phyloP scores from a whole-genome alignment of 2,888 invertebrate species.

The Euproctis similis region DNA sequence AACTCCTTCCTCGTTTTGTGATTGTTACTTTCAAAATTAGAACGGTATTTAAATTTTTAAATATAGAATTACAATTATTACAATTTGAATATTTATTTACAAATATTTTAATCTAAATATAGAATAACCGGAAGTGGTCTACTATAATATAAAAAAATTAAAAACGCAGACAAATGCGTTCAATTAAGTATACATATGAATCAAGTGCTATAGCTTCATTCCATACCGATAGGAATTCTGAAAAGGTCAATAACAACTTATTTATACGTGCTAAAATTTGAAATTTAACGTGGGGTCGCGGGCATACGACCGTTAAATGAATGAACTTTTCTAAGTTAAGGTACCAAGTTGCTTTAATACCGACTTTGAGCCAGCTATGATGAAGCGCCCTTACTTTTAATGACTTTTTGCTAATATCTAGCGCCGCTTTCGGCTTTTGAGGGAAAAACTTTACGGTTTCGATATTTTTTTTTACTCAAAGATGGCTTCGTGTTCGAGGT shows the following conservation, averaged over 20 bases:
- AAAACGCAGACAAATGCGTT: too few relatives aligned
- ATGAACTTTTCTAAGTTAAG: slow-evolving; percentile 73
- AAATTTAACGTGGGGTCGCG: slow-evolving; percentile 51
- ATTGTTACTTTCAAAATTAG: slow-evolving; percentile 16
- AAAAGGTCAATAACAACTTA: slow-evolving; percentile 11
- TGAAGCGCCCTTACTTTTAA: slow-evolving; percentile 73
- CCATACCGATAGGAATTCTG: too few relatives aligned
- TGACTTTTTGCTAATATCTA: slow-evolving; percentile 75
- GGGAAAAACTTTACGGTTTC: slow-evolving; percentile 40
- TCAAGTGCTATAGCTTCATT: too few relatives aligned
- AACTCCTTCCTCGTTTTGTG: slow-evolving; percentile 21
- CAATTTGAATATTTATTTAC: too few relatives aligned
- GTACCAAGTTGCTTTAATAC: slow-evolving; percentile 58
- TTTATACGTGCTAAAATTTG: slow-evolving; percentile 45
- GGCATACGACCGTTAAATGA: slow-evolving; percentile 72
- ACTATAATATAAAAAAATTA: too few relatives aligned
- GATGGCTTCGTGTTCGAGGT: slow-evolving; percentile 10
- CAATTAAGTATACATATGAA: too few relatives aligned
- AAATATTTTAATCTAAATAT: too few relatives aligned
- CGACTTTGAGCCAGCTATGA: slow-evolving; percentile 66
- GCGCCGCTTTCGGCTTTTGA: slow-evolving; percentile 40
- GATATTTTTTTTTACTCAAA: slow-evolving; percentile 18
- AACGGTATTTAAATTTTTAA: too few relatives aligned
- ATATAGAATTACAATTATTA: too few relatives aligned
- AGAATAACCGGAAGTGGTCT: too few relatives aligned